Evolutionary conservation across 53 echinoderm and acorn worm genomes (phyloP), one percentile per base, ranked within the genome.

Genomic region (Arbacia lixula): DNA sequence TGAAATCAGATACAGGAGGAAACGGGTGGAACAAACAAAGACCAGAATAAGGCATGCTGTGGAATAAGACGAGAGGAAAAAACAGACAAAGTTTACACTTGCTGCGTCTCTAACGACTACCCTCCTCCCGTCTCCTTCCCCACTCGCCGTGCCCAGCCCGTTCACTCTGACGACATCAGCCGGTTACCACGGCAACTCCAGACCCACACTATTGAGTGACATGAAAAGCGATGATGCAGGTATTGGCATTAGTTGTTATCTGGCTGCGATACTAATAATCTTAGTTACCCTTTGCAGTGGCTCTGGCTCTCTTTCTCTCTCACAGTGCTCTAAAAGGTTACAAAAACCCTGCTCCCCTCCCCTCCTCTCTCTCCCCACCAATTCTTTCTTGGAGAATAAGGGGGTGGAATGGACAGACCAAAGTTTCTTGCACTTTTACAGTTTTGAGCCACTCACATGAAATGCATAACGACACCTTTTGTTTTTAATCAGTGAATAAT

Each of bases 191-290:
- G 82, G 82, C 65, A 81, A 81, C 82, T 40, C 62, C 64, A 81
- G 82, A 64, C 64, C 82, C 33, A 81, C 82, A 62, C 32, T 81
- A 81, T 81, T 81, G 82, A 81, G 82, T 81, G 82, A 81, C 82
- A 81, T 81, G 82, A 64, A 51, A 78, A 81, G 82, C 52, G 34
- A 81, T 63, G 63, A 64, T 81, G 82, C 82, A 43, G 82, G 64
- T 81, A 81, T 81, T 81, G 82, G 82, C 82, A 81, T 81, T 81
- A 81, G 82, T 63, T 81, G 82, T 81, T 81, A 81, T 81, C 82
- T 81, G 63, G 63, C 82, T 41, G 63, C 51, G 82, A 81, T 81
- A 81, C 62, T 81, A 81, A 81, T 81, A 81, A 81, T 81, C 82
- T 81, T 63, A 46, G 62, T 81, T 81, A 81, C 77, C 41, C 37